A percentile compares a stretch with the other conserved stretches of the same genome.
Conservation (phyloP, 2,888 invertebrate species). For the Exephanes ischioxanthus region DNA sequence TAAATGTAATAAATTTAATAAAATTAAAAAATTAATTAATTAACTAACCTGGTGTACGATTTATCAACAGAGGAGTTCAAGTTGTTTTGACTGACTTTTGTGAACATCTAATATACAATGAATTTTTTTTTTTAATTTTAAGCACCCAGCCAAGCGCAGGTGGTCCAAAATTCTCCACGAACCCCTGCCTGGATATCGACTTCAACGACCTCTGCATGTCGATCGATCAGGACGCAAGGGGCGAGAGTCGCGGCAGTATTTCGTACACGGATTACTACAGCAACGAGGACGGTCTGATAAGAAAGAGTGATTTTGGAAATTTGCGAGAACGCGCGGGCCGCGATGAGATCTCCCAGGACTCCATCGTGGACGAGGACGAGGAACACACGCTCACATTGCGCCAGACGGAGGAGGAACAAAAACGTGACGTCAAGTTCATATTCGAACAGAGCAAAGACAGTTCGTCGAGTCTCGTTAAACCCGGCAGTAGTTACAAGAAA, state of each 20-base stretch:
- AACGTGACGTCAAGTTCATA: slow-evolving; percentile 81
- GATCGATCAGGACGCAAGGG: slow-evolving; percentile 78
- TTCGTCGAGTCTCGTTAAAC: slow-evolving; percentile 67
- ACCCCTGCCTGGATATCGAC: slow-evolving; percentile 86
- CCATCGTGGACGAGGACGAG: slow-evolving; percentile 82
- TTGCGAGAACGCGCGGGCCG: slow-evolving; percentile 67
- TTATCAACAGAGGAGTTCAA: not conserved
- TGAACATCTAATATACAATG: not conserved
- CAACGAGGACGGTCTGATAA: slow-evolving; percentile 83
- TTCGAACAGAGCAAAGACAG: slow-evolving; percentile 75
- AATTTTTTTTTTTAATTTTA: slow-evolving; percentile 60
- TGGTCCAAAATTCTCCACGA: slow-evolving; percentile 86
- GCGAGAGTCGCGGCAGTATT: slow-evolving; percentile 82
- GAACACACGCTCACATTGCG: slow-evolving; percentile 82
- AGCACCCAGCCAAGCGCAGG: slow-evolving; percentile 78
- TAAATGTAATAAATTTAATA: not conserved
- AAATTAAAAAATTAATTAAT: no score
- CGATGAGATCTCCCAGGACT: slow-evolving; percentile 71
- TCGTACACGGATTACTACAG: slow-evolving; percentile 84
- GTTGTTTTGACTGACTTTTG: not conserved
- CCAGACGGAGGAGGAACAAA: slow-evolving; percentile 81
- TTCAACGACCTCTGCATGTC: slow-evolving; percentile 83
- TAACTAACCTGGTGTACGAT: not conserved
- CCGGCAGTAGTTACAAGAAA: slow-evolving; percentile 79
- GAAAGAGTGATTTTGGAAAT: slow-evolving; percentile 72